Conservation (phyloP, 2,888 invertebrate species). For the Drosophila eohydei region DNA sequence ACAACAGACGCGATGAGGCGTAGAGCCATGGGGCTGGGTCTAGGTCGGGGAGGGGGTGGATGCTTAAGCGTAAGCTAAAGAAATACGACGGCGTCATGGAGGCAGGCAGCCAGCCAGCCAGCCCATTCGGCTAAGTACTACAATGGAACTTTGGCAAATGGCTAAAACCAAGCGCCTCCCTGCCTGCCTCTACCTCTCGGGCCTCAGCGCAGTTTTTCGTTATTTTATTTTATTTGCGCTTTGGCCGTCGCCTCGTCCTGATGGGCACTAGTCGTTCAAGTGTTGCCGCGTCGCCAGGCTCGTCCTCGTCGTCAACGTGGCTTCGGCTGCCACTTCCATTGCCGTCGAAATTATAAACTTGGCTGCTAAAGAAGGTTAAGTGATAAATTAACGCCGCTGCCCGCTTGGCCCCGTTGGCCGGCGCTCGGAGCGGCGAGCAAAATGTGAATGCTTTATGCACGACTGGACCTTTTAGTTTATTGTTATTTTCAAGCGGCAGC, state of each 20-base stretch:
- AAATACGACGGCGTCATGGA: slow-evolving; percentile 69
- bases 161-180: slow-evolving; percentile 30
- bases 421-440: slow-evolving; percentile 33
- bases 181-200: too few relatives aligned
- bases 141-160: slow-evolving; percentile 68
- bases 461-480: slow-evolving; percentile 79
- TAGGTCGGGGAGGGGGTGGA: neutral
- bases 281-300: slow-evolving; percentile 48
- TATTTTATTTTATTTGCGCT: slow-evolving; percentile 68
- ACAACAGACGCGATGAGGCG: slow-evolving; percentile 48
- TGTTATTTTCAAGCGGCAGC: slow-evolving; percentile 64
- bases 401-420: slow-evolving; percentile 46
- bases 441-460: slow-evolving; percentile 76
- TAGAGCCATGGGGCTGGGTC: neutral
- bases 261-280: slow-evolving; percentile 80
- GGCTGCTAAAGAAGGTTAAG: slow-evolving; percentile 80
- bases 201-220: slow-evolving; percentile 43
- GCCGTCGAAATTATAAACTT: slow-evolving; percentile 76
- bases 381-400: slow-evolving; percentile 77
- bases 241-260: slow-evolving; percentile 40
- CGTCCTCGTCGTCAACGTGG: slow-evolving; percentile 51
- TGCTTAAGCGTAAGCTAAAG: slow-evolving; percentile 60
- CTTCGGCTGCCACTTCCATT: slow-evolving; percentile 36
- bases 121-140: slow-evolving; percentile 64
- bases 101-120: slow-evolving; percentile 29